Base-by-base conservation (phyloP, 2,797 vertebrate species). In the Anas flavirostris region DNA sequence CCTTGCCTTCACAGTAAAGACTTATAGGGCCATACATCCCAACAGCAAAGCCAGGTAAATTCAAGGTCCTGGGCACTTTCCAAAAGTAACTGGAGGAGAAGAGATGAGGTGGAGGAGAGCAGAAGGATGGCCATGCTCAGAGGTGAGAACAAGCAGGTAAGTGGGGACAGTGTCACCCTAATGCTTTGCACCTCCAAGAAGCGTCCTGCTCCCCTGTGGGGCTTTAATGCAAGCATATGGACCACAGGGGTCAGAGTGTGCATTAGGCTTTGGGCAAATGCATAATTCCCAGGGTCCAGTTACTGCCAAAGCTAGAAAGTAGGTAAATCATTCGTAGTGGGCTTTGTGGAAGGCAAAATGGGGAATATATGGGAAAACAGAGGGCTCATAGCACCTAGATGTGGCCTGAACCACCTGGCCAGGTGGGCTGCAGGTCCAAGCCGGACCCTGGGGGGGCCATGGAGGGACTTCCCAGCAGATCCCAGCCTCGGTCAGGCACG, bases 231-330 rank as follows among this genome's bases (percentile, higher is more conserved):
- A 15, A 41, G 67, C 35, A 3, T 16, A 33, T 2, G 26, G 48
- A 64, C 7, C 0, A 0, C 29, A 74, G 35, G 46, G 11, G 13
- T 43, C 44, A 86, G 74, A 83, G 28, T 11, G 83, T 31, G 25
- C 12, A 2, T 12, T 41, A 59, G 16, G 37, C 31, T 64, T 52
- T 0, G 0, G 6, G 14, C 2, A 1, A 72, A 35, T 2, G 1
- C 74, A 23, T 33, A 21, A 59, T 18, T 77, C 33, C 50, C 3
- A 5, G 21, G 17, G 4, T 53, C 16, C 22, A 41, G 4, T 37
- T 75, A 28, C 29, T 80, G 29, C 25, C 3, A 1, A 21, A 53
- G 74, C 69, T 62, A 56, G 58, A 62, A 78, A 44, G 31, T 33
- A 26, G 46, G 12, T 35, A 62, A 95, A 88, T 44, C 12, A 48